Percentiles rank a stretch among this genome's conserved stretches.
phyloP scores from a whole-genome alignment of 2,797 vertebrate genomes.

The Notolepis coatsorum region DNA sequence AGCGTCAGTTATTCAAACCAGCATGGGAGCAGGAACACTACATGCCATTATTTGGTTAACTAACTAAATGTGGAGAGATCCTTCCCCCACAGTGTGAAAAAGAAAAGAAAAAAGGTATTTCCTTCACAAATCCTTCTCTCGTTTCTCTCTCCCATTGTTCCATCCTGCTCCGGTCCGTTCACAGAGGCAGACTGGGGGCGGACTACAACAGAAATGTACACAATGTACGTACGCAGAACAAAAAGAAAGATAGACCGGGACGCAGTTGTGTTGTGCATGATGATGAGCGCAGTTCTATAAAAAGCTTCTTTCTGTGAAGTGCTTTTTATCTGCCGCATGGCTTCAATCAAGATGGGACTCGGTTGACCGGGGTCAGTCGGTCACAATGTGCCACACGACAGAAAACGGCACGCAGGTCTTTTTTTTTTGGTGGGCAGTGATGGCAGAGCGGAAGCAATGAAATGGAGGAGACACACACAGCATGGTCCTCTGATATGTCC shows the following conservation, averaged over 20 bases:
- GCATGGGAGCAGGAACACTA: too few relatives aligned
- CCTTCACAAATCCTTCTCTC: background rate
- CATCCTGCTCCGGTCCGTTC: background rate
- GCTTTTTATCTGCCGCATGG: background rate
- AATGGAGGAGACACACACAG: too few relatives aligned
- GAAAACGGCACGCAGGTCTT: background rate
- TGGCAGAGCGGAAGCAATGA: background rate
- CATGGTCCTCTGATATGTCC: background rate
- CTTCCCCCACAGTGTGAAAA: too few relatives aligned
- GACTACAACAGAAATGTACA: background rate
- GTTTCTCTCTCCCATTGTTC: background rate
- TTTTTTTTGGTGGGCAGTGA: background rate
- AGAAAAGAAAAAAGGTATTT: background rate
- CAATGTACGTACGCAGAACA: background rate
- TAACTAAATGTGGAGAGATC: too few relatives aligned
- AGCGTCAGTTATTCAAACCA: too few relatives aligned
- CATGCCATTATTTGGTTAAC: too few relatives aligned
- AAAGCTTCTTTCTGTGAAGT: background rate
- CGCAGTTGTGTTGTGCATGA: background rate
- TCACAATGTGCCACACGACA: background rate
- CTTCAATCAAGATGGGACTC: background rate
- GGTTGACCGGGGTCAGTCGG: background rate
- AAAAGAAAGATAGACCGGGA: constrained; percentile 7
- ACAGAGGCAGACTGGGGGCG: background rate
- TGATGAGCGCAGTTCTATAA: background rate